phyloP scores from a whole-genome alignment of 2,888 invertebrate species.

The Chymomyza amoena region DNA sequence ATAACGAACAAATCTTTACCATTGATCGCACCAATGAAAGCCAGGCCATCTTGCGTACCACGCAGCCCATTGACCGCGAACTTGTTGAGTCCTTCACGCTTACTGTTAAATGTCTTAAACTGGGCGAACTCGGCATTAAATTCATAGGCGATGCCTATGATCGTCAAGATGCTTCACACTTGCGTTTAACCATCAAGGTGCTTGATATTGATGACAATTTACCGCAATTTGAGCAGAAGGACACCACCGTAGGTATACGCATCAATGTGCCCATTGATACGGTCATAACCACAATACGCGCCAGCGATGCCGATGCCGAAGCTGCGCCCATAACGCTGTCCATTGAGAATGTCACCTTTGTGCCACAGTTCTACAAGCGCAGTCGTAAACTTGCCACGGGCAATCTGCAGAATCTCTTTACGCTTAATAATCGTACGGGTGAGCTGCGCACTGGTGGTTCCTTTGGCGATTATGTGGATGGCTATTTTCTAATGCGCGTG shows the following conservation, averaged over 20 bases:
- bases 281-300: conserved; percentile 83
- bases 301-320: conserved; percentile 84
- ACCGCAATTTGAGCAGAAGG: conserved; percentile 83
- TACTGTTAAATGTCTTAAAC: conserved; percentile 86
- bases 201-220: conserved; percentile 87
- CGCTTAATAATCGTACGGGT: conserved; percentile 84
- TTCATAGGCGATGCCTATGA: conserved; percentile 80
- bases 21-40: conserved; percentile 84
- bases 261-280: conserved; percentile 88
- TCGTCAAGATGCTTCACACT: conserved; percentile 84
- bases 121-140: conserved; percentile 78
- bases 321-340: conserved; percentile 83
- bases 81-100: conserved; percentile 81
- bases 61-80: conserved; percentile 85
- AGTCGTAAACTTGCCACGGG: conserved; percentile 78
- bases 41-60: conserved; percentile 82
- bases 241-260: conserved; percentile 85
- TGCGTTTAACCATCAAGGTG: conserved; percentile 83
- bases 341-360: conserved; percentile 82
- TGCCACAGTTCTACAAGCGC: conserved; percentile 78
- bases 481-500: conserved; percentile 82
- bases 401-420: conserved; percentile 81
- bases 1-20: conserved; percentile 83
- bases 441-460: conserved; percentile 85
- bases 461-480: conserved; percentile 83